Evolutionary conservation across 2,888 invertebrate species (phyloP).

Genomic region (Dysmachus trigonus): DNA sequence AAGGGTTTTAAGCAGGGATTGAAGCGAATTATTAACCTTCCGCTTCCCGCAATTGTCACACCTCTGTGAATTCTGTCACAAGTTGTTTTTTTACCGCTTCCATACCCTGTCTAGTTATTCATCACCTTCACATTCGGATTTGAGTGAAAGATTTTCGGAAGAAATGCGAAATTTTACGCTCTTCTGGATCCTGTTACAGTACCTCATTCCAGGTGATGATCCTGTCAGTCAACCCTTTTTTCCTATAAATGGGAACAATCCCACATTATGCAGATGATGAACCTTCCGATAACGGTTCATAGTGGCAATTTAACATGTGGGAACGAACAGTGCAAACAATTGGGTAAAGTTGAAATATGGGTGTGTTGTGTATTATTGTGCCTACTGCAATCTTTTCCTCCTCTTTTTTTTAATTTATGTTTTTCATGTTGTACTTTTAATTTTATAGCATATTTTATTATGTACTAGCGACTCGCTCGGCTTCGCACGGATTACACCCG

Average conservation of each 20-base stretch:
- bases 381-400: too few species aligned
- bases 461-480: too few species aligned
- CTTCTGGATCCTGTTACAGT: not conserved
- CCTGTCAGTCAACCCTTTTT: constrained; percentile 22
- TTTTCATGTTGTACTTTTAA: not conserved
- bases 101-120: not conserved
- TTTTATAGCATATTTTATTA: too few species aligned
- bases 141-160: not conserved
- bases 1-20: not conserved
- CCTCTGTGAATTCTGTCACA: not conserved
- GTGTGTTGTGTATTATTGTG: too few species aligned
- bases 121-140: not conserved
- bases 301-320: not conserved
- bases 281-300: constrained; percentile 14
- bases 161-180: constrained; percentile 6
- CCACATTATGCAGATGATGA: constrained; percentile 22
- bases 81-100: not conserved
- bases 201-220: not conserved
- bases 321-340: not conserved
- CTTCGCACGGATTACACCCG: too few species aligned
- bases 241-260: not conserved
- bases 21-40: not conserved
- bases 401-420: not conserved
- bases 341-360: not conserved
- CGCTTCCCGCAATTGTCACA: not conserved